Conservation (phyloP, 2,888 invertebrate species). For the Cantharis flavilabris region DNA sequence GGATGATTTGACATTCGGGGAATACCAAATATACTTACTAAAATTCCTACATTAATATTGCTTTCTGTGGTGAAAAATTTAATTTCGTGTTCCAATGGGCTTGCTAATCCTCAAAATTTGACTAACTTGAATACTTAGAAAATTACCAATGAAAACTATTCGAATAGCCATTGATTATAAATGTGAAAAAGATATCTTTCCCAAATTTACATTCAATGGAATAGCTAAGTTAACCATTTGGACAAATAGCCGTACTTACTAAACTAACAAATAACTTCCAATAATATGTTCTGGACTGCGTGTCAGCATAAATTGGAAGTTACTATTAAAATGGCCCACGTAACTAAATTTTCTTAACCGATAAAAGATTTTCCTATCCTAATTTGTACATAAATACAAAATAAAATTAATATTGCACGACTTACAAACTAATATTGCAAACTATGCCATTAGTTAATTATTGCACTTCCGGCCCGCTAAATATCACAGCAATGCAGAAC, state of each 20-base stretch:
- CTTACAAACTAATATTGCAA: conserved; percentile 38
- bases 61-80: neutral
- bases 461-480: conserved; percentile 54
- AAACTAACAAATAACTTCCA: neutral
- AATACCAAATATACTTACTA: conserved; percentile 27
- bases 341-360: neutral
- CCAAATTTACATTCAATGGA: neutral
- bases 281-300: neutral
- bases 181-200: neutral
- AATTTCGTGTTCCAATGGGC: neutral
- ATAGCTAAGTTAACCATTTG: conserved; percentile 33
- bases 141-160: neutral
- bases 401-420: conserved; percentile 38
- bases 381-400: neutral
- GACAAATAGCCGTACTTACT: conserved; percentile 36
- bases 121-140: neutral
- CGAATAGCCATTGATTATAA: neutral
- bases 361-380: neutral
- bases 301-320: neutral
- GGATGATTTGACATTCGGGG: conserved; percentile 14
- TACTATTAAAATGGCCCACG: neutral
- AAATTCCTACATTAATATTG: neutral
- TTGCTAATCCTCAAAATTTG: neutral
- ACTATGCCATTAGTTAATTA: conserved; percentile 31
- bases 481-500: conserved; percentile 49